These are phyloP conservation scores for Peromyscus melanophrys DNA, from an alignment of 2,797 vertebrate species.

Conservation along the genomic window DNA sequence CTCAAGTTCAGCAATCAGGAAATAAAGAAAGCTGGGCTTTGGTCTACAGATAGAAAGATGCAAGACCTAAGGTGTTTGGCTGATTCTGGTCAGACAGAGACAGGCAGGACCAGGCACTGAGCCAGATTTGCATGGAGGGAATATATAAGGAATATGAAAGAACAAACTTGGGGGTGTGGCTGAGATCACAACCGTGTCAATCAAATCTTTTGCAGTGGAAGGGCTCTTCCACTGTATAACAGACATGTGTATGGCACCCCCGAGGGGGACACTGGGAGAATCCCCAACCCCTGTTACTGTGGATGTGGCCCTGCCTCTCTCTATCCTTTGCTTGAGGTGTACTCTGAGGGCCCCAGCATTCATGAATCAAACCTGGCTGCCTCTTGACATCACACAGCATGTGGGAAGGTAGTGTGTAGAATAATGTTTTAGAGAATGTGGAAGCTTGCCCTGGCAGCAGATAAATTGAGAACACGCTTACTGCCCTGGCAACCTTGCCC, in stretches of 20 bases:
- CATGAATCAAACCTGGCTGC: background rate
- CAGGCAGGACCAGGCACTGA: background rate
- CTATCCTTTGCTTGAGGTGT: background rate
- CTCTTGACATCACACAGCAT: background rate
- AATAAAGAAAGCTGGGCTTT: background rate
- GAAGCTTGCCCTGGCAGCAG: background rate
- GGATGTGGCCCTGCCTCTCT: background rate
- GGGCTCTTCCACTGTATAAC: rapidly evolving
- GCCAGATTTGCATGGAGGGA: background rate
- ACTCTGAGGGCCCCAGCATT: background rate
- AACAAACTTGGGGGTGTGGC: background rate
- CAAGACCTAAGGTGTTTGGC: background rate
- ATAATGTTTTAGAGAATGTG: background rate
- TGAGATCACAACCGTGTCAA: rapidly evolving
- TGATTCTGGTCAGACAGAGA: background rate
- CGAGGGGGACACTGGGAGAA: rapidly evolving
- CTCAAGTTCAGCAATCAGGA: background rate
- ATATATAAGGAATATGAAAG: background rate
- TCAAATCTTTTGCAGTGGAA: background rate
- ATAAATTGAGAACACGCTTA: background rate
- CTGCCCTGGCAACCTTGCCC: background rate
- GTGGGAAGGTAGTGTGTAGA: background rate
- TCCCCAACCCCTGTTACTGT: rapidly evolving
- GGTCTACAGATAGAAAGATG: background rate
- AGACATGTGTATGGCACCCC: background rate